Evolutionary conservation across 2,888 invertebrate species (phyloP).

Genomic region (Macrosoma leucophasiata): DNA sequence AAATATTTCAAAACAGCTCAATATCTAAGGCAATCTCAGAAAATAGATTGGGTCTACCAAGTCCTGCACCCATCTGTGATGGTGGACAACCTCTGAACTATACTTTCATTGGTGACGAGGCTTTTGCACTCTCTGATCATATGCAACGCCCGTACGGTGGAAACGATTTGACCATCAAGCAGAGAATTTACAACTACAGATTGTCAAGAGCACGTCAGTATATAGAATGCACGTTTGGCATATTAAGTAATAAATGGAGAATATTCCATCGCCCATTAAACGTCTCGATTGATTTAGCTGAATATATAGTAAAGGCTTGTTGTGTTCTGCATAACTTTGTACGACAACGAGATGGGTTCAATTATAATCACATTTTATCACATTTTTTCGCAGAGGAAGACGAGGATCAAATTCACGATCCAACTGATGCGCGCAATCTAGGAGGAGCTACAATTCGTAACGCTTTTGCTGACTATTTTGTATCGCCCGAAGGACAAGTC

Average conservation of each 20-base stretch:
- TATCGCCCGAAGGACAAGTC: too few relatives aligned
- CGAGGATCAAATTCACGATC: too few relatives aligned
- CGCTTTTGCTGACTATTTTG: too few relatives aligned
- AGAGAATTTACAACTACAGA: constrained; percentile 12
- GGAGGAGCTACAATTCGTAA: too few relatives aligned
- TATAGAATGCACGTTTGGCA: constrained; percentile 16
- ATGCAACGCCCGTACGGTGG: constrained; percentile 24
- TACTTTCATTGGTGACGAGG: constrained; percentile 23
- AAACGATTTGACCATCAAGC: constrained; percentile 17
- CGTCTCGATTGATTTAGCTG: constrained; percentile 6
- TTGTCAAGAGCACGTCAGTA: constrained; percentile 9
- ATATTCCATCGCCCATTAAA: constrained; percentile 19
- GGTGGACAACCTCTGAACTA: constrained; percentile 21
- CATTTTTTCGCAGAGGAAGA: too few relatives aligned
- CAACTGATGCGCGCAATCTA: too few relatives aligned
- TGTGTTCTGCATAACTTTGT: constrained; percentile 27
- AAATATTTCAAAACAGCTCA: constrained; percentile 24
- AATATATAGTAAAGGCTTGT: constrained; percentile 22
- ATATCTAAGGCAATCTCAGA: constrained; percentile 22
- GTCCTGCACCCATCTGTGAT: constrained; percentile 25
- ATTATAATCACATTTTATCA: too few relatives aligned
- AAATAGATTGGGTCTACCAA: constrained; percentile 23
- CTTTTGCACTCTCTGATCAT: constrained; percentile 23
- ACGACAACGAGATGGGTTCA: constrained; percentile 26
- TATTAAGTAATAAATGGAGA: constrained; percentile 19